A percentile compares a stretch with the other conserved stretches of the same genome.
Conservation (phyloP, 2,888 invertebrate genomes). For the Geotrupes spiniger region DNA sequence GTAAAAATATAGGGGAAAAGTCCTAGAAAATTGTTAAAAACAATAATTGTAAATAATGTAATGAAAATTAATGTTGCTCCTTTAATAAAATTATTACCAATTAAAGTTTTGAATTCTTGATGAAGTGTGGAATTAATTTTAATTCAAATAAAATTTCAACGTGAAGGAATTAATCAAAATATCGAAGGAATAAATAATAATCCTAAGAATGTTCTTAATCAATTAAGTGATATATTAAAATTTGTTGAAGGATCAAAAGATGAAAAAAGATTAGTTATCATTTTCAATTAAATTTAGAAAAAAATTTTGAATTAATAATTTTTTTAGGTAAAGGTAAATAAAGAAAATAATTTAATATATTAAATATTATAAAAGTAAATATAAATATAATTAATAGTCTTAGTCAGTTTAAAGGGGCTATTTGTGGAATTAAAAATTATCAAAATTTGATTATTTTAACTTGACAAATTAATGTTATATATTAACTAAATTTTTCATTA, state of each 20-base stretch:
- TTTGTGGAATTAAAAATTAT: slow-evolving; percentile 69
- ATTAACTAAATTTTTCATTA: slow-evolving; percentile 59
- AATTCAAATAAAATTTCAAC: slow-evolving; percentile 53
- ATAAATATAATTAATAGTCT: slow-evolving; percentile 47
- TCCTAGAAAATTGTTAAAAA: slow-evolving; percentile 48
- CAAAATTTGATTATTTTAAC: slow-evolving; percentile 58
- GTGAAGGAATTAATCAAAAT: slow-evolving; percentile 58
- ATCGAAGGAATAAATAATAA: slow-evolving; percentile 54
- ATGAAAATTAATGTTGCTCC: neutral
- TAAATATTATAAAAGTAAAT: slow-evolving; percentile 53
- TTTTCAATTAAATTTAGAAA: slow-evolving; percentile 50
- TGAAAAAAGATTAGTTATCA: slow-evolving; percentile 65
- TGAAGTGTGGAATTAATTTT: slow-evolving; percentile 51
- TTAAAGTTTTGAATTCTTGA: slow-evolving; percentile 8
- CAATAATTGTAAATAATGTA: slow-evolving; percentile 4
- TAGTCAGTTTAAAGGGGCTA: slow-evolving; percentile 61
- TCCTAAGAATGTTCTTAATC: slow-evolving; percentile 57
- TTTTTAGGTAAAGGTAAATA: slow-evolving; percentile 33
- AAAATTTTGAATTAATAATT: slow-evolving; percentile 35
- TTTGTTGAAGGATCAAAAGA: slow-evolving; percentile 64
- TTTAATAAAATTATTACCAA: slow-evolving; percentile 41
- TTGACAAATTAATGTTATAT: slow-evolving; percentile 65
- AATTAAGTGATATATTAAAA: slow-evolving; percentile 57
- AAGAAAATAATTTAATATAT: slow-evolving; percentile 55
- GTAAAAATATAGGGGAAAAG: slow-evolving; percentile 71